Evolutionary conservation across 1,140 invertebrate genomes (phyloP).

Genomic region (Leptinotarsa texana): DNA sequence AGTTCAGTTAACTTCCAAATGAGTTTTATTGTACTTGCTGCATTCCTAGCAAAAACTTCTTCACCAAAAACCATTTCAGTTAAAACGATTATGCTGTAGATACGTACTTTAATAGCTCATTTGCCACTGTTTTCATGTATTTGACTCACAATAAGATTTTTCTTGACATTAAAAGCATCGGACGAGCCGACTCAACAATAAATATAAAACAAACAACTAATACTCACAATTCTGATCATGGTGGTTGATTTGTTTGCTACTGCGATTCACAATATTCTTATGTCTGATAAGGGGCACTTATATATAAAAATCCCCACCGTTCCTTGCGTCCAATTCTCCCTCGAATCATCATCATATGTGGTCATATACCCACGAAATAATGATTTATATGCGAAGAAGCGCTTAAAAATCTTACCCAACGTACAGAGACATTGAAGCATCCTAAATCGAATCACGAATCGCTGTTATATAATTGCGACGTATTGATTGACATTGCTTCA

Average conservation of each 20-base stretch:
- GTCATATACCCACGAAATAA: neutral
- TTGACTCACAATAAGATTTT: too few species aligned
- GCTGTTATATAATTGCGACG: neutral
- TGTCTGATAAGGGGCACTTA: neutral
- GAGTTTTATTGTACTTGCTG: too few species aligned
- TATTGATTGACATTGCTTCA: neutral
- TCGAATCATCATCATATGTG: neutral
- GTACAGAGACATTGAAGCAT: neutral
- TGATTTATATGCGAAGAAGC: neutral
- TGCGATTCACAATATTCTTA: neutral
- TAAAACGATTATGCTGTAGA: too few species aligned
- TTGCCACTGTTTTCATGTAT: too few species aligned
- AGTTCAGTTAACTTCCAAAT: too few species aligned
- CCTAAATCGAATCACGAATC: neutral
- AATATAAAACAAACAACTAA: neutral
- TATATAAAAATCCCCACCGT: neutral
- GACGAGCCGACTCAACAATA: neutral
- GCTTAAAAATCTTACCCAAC: neutral
- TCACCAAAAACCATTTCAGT: too few species aligned
- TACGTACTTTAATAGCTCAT: too few species aligned
- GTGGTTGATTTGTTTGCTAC: constrained; percentile 18
- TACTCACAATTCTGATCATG: constrained; percentile 55
- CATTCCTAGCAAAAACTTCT: too few species aligned
- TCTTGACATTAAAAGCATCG: too few species aligned
- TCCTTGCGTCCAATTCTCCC: neutral